Evolutionary conservation across 2,797 vertebrate genomes (phyloP).

Genomic region (Thunnus albacares): DNA sequence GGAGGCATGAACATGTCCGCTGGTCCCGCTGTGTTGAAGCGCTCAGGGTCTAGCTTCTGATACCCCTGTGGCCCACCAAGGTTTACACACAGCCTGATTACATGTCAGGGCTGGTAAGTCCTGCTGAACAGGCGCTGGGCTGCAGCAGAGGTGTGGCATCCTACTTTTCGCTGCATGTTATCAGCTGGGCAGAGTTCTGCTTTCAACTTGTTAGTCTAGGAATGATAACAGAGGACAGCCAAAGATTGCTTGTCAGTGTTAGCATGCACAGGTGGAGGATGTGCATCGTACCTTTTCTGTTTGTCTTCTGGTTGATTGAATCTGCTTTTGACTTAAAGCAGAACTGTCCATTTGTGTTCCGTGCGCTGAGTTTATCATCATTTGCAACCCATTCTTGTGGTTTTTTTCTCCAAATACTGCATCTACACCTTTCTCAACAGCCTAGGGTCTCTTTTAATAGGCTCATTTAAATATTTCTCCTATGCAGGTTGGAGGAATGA

Average conservation of each 20-base stretch:
- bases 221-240: slow-evolving; percentile 65
- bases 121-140: slow-evolving; percentile 54
- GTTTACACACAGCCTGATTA: slow-evolving; percentile 72
- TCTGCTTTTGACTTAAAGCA: slow-evolving; percentile 47
- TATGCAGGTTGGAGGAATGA: slow-evolving; percentile 67
- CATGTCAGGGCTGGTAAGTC: slow-evolving; percentile 75
- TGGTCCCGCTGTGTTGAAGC: slow-evolving; percentile 30
- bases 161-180: slow-evolving; percentile 46
- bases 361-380: slow-evolving; percentile 6
- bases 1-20: slow-evolving; percentile 37
- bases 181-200: slow-evolving; percentile 47
- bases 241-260: slow-evolving; percentile 72
- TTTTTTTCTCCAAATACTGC: slow-evolving; percentile 23
- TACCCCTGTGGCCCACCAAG: slow-evolving; percentile 36
- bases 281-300: slow-evolving; percentile 46
- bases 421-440: slow-evolving; percentile 47
- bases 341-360: slow-evolving; percentile 39
- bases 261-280: slow-evolving; percentile 49
- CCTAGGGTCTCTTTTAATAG: slow-evolving; percentile 63
- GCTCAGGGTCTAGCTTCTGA: slow-evolving; percentile 39
- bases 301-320: slow-evolving; percentile 62
- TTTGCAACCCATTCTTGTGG: neutral
- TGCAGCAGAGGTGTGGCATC: slow-evolving; percentile 37
- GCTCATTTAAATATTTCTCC: slow-evolving; percentile 74
- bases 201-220: slow-evolving; percentile 54